Evolutionary conservation across 2,113 vertebrate genomes (phyloP).

Genomic region (Corvus moneduloides): DNA sequence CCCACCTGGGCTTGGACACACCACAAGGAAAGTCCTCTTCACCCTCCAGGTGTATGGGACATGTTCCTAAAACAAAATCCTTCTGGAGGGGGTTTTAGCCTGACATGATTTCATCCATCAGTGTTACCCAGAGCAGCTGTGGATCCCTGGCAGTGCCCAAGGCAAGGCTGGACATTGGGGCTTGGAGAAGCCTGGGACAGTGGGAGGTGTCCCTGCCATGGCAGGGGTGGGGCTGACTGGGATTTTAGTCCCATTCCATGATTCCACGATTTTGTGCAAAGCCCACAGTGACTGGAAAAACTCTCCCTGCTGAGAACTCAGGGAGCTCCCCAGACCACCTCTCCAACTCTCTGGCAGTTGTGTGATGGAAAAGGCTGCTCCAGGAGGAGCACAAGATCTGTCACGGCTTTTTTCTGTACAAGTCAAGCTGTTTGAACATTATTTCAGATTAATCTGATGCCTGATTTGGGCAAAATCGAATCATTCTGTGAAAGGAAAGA

Average conservation of each 20-base stretch:
- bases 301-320: neutral
- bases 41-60: too few species aligned
- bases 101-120: neutral
- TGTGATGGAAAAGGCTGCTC: neutral
- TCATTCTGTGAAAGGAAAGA: neutral
- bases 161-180: neutral
- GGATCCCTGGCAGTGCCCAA: neutral
- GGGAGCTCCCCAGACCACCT: rapidly evolving
- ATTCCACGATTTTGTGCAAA: neutral
- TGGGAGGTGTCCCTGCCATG: neutral
- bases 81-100: neutral
- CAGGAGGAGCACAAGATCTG: neutral
- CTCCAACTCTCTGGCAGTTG: neutral
- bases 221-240: rapidly evolving
- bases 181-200: neutral
- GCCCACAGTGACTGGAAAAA: neutral
- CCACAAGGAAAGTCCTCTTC: rapidly evolving
- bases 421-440: neutral
- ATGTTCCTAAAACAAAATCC: neutral
- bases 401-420: too few species aligned
- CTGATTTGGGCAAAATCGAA: neutral
- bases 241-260: rapidly evolving
- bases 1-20: neutral
- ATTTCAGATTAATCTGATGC: neutral
- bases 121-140: neutral